phyloP scores from a whole-genome alignment of 1,140 invertebrate genomes.

The Drosophila dunni region DNA sequence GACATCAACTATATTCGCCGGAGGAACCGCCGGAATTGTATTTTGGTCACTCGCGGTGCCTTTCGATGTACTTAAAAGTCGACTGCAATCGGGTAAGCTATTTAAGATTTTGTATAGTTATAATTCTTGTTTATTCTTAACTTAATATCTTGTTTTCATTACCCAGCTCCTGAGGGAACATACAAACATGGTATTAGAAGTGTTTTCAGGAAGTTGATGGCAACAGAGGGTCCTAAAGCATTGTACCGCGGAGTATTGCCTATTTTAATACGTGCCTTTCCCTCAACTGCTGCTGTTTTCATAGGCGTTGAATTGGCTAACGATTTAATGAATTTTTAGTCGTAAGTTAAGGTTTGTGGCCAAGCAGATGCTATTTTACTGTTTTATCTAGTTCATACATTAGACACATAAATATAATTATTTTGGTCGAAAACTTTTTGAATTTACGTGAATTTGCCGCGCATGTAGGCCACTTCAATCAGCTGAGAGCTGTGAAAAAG shows the following conservation, averaged over 20 bases:
- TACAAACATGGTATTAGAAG: constrained; percentile 95
- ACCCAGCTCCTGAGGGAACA: constrained; percentile 93
- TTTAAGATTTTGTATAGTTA: background rate
- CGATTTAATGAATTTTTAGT: constrained; percentile 60
- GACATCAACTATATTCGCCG: constrained; percentile 94
- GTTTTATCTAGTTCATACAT: constrained; percentile 7
- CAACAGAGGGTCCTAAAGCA: constrained; percentile 91
- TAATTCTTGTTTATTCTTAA: background rate
- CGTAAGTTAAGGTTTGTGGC: constrained; percentile 17
- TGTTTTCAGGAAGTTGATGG: constrained; percentile 92
- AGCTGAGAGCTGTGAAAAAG: background rate
- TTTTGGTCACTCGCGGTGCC: constrained; percentile 99
- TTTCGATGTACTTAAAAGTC: constrained; percentile 98
- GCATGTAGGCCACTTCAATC: background rate
- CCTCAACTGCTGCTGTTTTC: constrained; percentile 97
- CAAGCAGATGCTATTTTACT: constrained; percentile 33
- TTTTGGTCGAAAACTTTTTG: constrained; percentile 20
- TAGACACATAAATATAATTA: constrained; percentile 35
- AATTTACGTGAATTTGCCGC: constrained; percentile 11
- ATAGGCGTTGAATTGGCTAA: constrained; percentile 86
- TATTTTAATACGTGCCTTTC: constrained; percentile 95
- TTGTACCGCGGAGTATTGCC: constrained; percentile 94
- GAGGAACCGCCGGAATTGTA: constrained; percentile 97
- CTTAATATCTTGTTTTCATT: background rate
- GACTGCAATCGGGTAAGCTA: constrained; percentile 94